phyloP scores from a whole-genome alignment of 2,113 vertebrate genomes.

The Gila orcuttii region DNA sequence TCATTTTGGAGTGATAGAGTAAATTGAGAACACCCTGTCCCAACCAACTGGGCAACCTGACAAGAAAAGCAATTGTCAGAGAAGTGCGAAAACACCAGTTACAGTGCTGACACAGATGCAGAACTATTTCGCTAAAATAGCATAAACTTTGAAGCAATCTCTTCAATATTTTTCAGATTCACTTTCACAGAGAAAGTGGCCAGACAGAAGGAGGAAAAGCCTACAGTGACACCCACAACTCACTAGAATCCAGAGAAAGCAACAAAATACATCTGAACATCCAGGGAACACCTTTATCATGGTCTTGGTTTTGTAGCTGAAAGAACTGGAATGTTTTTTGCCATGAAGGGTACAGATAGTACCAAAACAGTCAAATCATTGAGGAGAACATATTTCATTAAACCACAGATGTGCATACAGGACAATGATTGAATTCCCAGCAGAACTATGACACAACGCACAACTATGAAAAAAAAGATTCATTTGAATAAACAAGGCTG shows the following conservation, averaged over 20 bases:
- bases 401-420: background rate
- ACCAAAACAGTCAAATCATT: background rate
- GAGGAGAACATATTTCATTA: background rate
- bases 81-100: background rate
- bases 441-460: background rate
- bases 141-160: background rate
- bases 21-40: background rate
- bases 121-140: background rate
- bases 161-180: background rate
- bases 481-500: background rate
- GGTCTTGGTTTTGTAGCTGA: background rate
- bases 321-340: background rate
- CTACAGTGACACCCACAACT: background rate
- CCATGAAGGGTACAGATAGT: background rate
- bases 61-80: constrained; percentile 1
- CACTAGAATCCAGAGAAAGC: background rate
- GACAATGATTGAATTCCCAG: background rate
- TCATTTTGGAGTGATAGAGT: background rate
- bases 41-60: background rate
- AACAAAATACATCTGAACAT: background rate
- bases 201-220: background rate
- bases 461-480: background rate
- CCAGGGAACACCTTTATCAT: background rate
- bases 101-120: background rate
- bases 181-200: background rate